Conservation (phyloP, 1,140 invertebrate species). For the Calephelis nemesis region DNA sequence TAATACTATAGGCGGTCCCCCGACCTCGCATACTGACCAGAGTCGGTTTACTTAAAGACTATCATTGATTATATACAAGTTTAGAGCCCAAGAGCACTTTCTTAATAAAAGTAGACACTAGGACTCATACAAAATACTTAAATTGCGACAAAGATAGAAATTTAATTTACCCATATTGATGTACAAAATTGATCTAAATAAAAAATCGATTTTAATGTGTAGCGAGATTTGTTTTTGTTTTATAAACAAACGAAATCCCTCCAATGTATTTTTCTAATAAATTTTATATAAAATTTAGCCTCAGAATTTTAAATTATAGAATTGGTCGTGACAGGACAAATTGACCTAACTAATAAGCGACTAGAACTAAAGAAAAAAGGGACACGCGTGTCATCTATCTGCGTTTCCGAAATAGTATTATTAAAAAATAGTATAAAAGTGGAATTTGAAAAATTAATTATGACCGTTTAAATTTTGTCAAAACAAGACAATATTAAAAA, state of each 20-base stretch:
- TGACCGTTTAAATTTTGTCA: no score
- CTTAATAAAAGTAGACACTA: neutral
- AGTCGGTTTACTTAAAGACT: slow-evolving; percentile 55
- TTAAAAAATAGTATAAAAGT: neutral
- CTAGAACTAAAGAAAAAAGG: slow-evolving; percentile 64
- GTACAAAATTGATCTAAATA: no score
- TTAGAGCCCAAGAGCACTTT: neutral
- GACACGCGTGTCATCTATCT: slow-evolving; percentile 50
- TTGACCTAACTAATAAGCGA: slow-evolving; percentile 53
- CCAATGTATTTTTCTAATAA: neutral
- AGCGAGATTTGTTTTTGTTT: no score
- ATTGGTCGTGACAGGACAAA: neutral
- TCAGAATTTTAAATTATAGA: slow-evolving; percentile 25
- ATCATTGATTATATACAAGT: slow-evolving; percentile 22
- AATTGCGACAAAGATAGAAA: no score
- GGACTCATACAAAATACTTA: neutral
- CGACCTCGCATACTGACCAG: slow-evolving; percentile 57
- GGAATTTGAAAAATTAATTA: no score
- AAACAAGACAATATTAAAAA: no score
- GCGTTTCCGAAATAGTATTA: neutral
- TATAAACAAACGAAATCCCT: neutral
- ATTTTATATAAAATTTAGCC: slow-evolving; percentile 25
- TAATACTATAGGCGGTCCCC: slow-evolving; percentile 71
- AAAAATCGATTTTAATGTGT: no score
- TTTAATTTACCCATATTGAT: no score